phyloP scores from a whole-genome alignment of 2,888 invertebrate genomes.

The Sisyra terminalis region DNA sequence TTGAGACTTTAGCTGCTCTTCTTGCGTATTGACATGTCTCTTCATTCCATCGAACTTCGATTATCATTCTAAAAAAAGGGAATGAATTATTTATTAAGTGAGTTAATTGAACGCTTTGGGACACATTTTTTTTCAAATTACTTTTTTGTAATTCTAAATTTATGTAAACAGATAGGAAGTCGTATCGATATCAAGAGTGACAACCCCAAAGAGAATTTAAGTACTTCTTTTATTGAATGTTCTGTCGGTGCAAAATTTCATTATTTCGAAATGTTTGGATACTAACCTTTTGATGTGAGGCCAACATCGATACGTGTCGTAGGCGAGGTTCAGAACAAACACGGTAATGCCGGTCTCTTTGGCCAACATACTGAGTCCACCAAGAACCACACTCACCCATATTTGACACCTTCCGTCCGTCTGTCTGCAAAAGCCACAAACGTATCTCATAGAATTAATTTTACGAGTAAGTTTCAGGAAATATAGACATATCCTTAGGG shows the following conservation, averaged over 20 bases:
- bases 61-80: constrained; percentile 28
- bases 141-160: no score
- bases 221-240: not conserved
- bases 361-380: constrained; percentile 66
- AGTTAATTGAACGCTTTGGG: no score
- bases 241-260: not conserved
- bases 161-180: no score
- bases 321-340: constrained; percentile 59
- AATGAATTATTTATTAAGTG: not conserved
- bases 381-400: constrained; percentile 52
- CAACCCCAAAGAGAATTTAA: not conserved
- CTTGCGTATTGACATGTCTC: constrained; percentile 41
- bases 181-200: no score
- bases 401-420: constrained; percentile 28
- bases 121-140: no score
- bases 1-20: constrained; percentile 39
- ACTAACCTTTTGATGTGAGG: constrained; percentile 45
- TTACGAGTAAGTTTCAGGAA: no score
- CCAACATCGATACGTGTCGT: constrained; percentile 62
- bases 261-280: constrained; percentile 1
- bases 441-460: no score
- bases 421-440: constrained; percentile 22
- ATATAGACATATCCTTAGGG: no score
- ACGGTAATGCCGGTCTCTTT: constrained; percentile 77
- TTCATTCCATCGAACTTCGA: constrained; percentile 39